Percentiles rank a stretch among this genome's conserved stretches.
Conservation (phyloP, 1,140 invertebrate genomes). For the Drosophila erecta region DNA sequence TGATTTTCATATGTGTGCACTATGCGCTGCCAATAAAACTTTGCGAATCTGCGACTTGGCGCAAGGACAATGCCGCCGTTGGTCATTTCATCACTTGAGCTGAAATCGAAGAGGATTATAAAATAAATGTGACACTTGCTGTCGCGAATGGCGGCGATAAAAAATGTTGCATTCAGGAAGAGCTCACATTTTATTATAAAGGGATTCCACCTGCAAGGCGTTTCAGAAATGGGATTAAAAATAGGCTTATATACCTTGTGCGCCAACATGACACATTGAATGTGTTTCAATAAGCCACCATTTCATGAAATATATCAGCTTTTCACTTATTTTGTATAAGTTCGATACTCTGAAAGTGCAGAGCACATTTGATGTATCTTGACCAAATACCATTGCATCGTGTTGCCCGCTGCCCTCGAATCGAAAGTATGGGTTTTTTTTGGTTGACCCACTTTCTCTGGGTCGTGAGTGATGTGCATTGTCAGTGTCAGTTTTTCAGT, state of each 20-base stretch:
- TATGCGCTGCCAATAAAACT: conserved; percentile 4
- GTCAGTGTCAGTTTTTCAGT: conserved; percentile 15
- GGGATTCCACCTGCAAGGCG: too few relatives aligned
- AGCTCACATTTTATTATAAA: too few relatives aligned
- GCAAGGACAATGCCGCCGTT: conserved; percentile 4
- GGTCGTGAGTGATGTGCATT: conserved; percentile 32
- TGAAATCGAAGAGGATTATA: not conserved
- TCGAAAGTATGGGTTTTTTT: not conserved
- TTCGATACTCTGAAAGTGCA: not conserved
- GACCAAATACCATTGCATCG: not conserved
- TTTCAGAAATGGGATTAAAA: too few relatives aligned
- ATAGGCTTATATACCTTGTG: too few relatives aligned
- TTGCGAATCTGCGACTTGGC: conserved; percentile 3
- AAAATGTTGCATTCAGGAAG: too few relatives aligned
- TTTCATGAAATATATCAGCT: too few relatives aligned
- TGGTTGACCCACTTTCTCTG: conserved; percentile 12
- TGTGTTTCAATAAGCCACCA: too few relatives aligned
- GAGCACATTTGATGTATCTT: not conserved
- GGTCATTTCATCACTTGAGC: conserved; percentile 11
- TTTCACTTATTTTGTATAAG: too few relatives aligned
- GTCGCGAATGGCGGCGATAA: too few relatives aligned
- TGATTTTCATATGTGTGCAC: conserved; percentile 52
- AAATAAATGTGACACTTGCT: not conserved
- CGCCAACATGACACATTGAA: too few relatives aligned
- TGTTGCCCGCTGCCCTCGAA: not conserved